Base-by-base conservation (phyloP, 2,888 invertebrate genomes). In the Drosophila gaucha region DNA sequence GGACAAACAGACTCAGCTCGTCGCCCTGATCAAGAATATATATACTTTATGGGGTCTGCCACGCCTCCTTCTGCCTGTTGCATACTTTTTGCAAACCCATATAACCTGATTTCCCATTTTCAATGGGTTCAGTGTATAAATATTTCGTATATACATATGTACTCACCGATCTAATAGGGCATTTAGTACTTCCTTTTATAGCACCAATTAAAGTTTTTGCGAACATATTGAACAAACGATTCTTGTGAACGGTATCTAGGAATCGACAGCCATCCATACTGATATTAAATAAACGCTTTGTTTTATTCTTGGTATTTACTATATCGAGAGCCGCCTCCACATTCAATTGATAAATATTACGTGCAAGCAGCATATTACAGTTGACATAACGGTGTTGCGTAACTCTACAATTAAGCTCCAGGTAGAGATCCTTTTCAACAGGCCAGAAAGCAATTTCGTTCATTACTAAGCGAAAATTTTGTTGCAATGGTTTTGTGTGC, bases 401-500 rank as follows among this genome's bases (percentile, higher is more conserved):
- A n/a, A 78, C n/a, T 0, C 14, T 1, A n/a, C 49, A 70, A 1
- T 33, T 33, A 6, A 50, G 2, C 2, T 46, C 59, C 2, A 47
- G 33, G 2, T 78, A 59, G 5, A 56, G 3, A 0, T 54, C n/a
- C 56, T 3, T 38, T 22, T n/a, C 4, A 5, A 14, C 28, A 30
- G 8, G 52, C 5, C 50, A 71, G 1, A 63, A 5, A 6, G n/a
- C 2, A 3, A 78, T 39, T 10, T 67, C 20, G 3, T 75, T 56
- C 2, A 76, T 20, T n/a, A 47, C n/a, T 6, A 78, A 28, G 0
- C 44, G 38, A 35, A 71, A 78, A 14, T 47, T 74, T 9, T 63
- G 44, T 6, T 50, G 28, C 3, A 57, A 36, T 3, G 24, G 8
- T 1, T n/a, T 31, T 6, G 43, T 41, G 26, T 33, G 30, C n/a